phyloP scores from a whole-genome alignment of 2,797 vertebrate genomes.

The Poeciliopsis presidionis region DNA sequence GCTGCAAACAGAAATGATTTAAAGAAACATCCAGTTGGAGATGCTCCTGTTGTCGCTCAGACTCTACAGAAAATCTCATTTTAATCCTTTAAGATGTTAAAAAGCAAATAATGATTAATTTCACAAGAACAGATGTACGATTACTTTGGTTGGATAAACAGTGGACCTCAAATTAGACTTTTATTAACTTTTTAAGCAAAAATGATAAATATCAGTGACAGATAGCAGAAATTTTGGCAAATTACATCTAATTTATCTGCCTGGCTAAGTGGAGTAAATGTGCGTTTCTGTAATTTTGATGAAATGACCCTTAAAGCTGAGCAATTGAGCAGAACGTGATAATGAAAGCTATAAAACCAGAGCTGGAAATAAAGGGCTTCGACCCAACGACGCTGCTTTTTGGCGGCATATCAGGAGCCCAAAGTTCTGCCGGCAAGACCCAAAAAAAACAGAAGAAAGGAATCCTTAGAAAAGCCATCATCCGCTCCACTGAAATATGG shows the following conservation, averaged over 20 bases:
- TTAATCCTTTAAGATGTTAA: background rate
- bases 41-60: background rate
- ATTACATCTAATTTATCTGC: constrained; percentile 44
- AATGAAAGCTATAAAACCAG: constrained; percentile 22
- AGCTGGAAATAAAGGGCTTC: constrained; percentile 27
- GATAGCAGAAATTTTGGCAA: constrained; percentile 24
- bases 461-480: constrained; percentile 63
- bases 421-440: constrained; percentile 41
- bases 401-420: constrained; percentile 30
- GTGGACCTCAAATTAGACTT: constrained; percentile 16
- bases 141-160: constrained; percentile 23
- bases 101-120: constrained; percentile 4
- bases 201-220: constrained; percentile 12
- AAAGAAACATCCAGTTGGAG: background rate
- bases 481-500: constrained; percentile 63
- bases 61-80: background rate
- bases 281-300: constrained; percentile 43
- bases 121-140: constrained; percentile 8
- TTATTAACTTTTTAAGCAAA: constrained; percentile 5
- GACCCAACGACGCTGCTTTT: constrained; percentile 8
- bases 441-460: constrained; percentile 42
- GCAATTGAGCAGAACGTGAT: constrained; percentile 57
- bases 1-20: background rate
- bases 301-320: constrained; percentile 46
- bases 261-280: constrained; percentile 52